phyloP scores from a whole-genome alignment of 2,888 invertebrate species.

The Sesamia inferens region DNA sequence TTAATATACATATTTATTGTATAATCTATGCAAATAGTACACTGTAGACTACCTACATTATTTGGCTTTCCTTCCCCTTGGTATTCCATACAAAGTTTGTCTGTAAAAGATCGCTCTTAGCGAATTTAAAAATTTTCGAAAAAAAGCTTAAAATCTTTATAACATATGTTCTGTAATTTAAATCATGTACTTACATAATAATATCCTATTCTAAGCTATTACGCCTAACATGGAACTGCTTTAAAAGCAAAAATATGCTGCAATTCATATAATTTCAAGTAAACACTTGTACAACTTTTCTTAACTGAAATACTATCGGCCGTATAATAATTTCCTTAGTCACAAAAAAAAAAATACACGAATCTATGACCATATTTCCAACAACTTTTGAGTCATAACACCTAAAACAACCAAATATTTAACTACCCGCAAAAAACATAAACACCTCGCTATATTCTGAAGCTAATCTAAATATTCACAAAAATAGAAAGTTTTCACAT shows the following conservation, averaged over 20 bases:
- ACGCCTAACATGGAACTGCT: not conserved
- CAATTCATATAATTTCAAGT: not conserved
- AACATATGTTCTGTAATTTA: too few species aligned
- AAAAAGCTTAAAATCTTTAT: too few species aligned
- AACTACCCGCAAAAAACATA: conserved; percentile 16
- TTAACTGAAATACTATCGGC: not conserved
- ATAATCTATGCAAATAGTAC: too few species aligned
- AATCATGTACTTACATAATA: too few species aligned
- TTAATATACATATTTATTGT: too few species aligned
- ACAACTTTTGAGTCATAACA: conserved; percentile 11
- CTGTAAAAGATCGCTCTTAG: too few species aligned
- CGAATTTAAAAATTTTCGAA: too few species aligned
- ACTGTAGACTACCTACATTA: too few species aligned
- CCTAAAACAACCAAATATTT: conserved; percentile 29
- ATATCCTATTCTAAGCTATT: not conserved
- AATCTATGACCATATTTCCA: conserved; percentile 17
- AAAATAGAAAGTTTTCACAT: conserved; percentile 66
- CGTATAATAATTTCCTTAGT: not conserved
- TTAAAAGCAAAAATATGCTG: conserved; percentile 8
- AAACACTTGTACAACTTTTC: not conserved
- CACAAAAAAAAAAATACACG: conserved; percentile 18
- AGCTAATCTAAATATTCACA: conserved; percentile 56
- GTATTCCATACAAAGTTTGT: too few species aligned
- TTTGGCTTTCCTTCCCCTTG: too few species aligned
- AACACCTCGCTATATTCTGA: conserved; percentile 38